A percentile compares a stretch with the other conserved stretches of the same genome.
Conservation (phyloP, 2,113 vertebrate genomes). For the Xiphias gladius region DNA sequence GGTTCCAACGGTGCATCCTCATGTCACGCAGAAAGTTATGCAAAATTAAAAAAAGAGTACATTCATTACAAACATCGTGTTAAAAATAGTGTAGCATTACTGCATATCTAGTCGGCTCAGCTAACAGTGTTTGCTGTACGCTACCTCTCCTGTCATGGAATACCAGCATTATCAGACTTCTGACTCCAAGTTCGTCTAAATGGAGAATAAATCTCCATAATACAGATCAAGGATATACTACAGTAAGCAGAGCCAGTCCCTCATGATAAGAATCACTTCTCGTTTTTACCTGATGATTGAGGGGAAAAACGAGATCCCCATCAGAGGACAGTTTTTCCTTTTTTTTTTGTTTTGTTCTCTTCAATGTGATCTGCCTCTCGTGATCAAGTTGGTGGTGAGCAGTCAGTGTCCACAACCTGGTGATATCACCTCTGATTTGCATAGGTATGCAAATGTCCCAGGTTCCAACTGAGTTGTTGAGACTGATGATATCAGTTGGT, state of each 20-base stretch:
- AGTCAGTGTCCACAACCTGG: conserved; percentile 48
- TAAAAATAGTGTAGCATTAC: not conserved
- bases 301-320: conserved; percentile 53
- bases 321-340: conserved; percentile 40
- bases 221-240: conserved; percentile 69
- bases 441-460: conserved; percentile 82
- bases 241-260: conserved; percentile 46
- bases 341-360: conserved; percentile 43
- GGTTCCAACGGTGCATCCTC: not conserved
- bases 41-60: conserved; percentile 10
- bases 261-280: conserved; percentile 66
- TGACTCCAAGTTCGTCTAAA: conserved; percentile 34
- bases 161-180: conserved; percentile 46
- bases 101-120: conserved; percentile 24
- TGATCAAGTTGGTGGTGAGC: conserved; percentile 62
- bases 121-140: conserved; percentile 19
- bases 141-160: conserved; percentile 25
- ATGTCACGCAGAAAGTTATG: not conserved
- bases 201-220: conserved; percentile 70
- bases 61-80: conserved; percentile 39
- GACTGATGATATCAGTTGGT: conserved; percentile 59
- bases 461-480: conserved; percentile 64
- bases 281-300: conserved; percentile 12
- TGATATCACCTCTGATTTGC: conserved; percentile 77
- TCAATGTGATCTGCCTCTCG: conserved; percentile 67